Conservation (phyloP, 2,113 vertebrate species). For the Castor canadensis region DNA sequence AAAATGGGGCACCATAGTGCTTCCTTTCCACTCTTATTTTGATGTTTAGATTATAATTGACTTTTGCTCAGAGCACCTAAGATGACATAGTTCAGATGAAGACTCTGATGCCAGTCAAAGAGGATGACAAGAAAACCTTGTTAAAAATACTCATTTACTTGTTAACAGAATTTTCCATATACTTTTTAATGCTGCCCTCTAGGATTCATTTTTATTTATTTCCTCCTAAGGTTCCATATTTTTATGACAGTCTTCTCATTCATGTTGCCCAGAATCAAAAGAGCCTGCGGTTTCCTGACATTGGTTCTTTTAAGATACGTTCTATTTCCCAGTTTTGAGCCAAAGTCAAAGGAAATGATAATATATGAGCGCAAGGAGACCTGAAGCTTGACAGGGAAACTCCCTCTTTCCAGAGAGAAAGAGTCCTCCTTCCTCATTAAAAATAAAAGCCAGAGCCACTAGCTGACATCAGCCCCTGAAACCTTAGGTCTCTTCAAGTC, state of each 20-base stretch:
- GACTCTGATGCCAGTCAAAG: constrained; percentile 57
- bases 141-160: constrained; percentile 71
- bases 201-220: constrained; percentile 75
- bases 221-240: constrained; percentile 51
- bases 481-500: neutral
- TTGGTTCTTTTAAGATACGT: constrained; percentile 61
- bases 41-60: constrained; percentile 57
- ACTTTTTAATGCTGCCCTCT: constrained; percentile 71
- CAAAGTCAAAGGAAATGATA: constrained; percentile 72
- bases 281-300: constrained; percentile 62
- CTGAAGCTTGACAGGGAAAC: constrained; percentile 53
- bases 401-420: neutral
- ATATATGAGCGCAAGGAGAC: constrained; percentile 60
- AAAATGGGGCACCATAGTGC: neutral
- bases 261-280: constrained; percentile 68
- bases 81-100: constrained; percentile 56
- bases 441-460: constrained; percentile 35
- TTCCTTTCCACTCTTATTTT: constrained; percentile 7
- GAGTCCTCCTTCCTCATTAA: constrained; percentile 44
- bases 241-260: constrained; percentile 71
- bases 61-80: constrained; percentile 71
- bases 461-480: constrained; percentile 15
- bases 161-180: constrained; percentile 49
- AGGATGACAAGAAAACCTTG: constrained; percentile 64
- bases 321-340: constrained; percentile 44